phyloP scores from a whole-genome alignment of 2,797 vertebrate genomes.

The Scolopax bukidnonensis region DNA sequence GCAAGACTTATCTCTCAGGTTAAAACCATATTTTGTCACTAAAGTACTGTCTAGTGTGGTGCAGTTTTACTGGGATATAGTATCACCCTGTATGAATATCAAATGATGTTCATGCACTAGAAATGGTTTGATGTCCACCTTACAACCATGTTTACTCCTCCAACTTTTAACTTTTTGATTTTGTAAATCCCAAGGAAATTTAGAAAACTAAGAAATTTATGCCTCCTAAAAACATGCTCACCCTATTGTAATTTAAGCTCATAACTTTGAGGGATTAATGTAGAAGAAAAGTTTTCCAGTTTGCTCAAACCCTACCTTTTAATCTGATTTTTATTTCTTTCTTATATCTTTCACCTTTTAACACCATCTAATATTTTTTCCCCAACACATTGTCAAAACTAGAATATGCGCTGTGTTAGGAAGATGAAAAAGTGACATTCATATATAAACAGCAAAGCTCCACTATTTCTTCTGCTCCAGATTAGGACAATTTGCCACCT shows the following conservation, averaged over 20 bases:
- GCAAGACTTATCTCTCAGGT: neutral
- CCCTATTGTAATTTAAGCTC: neutral
- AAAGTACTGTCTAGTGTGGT: fast-evolving
- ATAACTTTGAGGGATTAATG: neutral
- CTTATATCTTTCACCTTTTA: neutral
- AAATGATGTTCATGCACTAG: neutral
- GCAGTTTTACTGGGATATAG: neutral
- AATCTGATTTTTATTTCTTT: neutral
- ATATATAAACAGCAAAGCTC: neutral
- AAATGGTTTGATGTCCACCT: neutral
- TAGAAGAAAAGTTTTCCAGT: neutral
- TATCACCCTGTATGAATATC: fast-evolving
- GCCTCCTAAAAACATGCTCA: neutral
- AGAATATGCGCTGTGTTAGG: neutral
- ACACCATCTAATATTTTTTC: neutral
- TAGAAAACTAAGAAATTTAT: neutral
- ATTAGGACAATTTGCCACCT: neutral
- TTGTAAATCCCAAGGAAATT: neutral
- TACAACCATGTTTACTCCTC: neutral
- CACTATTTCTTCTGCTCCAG: neutral
- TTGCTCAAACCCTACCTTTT: neutral
- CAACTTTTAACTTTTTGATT: neutral
- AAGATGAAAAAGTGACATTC: neutral
- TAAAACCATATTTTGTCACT: neutral
- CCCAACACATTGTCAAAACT: neutral